Base-by-base conservation (phyloP, 2,888 invertebrate genomes). In the Orthonychiurus folsomi region DNA sequence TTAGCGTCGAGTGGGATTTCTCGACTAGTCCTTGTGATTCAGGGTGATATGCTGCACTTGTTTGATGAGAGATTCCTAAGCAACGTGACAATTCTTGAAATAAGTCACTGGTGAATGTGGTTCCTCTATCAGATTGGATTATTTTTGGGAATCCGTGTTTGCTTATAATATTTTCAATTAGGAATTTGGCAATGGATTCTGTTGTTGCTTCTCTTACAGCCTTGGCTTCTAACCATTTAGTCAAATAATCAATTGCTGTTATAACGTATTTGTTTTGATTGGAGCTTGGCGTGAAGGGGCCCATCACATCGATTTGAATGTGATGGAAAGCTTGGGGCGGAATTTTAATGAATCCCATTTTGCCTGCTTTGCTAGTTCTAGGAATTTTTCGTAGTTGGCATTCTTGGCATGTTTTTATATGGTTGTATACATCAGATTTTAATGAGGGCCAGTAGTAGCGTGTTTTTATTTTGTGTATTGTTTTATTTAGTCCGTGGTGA, bases 51-150 rank as follows among this genome's bases (percentile, higher is more conserved):
- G 59, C 9, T 21, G 59, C 9, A 26, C 48, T 47, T n/a, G 50
- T 47, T 2, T 25, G 3, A 25, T 59, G 59, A 12, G 21, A 15
- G 20, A 48, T 59, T 20, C 59, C 59, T n/a, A 56, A 21, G 3
- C n/a, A 27, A 3, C 18, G 3, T 12, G n/a, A 20, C 3, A 57
- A 5, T n/a, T 25, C n/a, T 5, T 52, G 50, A 15, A 70, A 28
- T n/a, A 71, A 28, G 23, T 55, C 58, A 2, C 65, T 65, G 5
- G 53, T 56, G 56, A 75, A 74, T 18, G 61, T 61, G 1, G 63
- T 54, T 1, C 72, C 74, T 25, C 67, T 65, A 59, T 76, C 75
- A 0, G 71, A 63, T 2, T 73, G 59, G 1, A 76, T 26, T 37
- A 63, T 57, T 1, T 54, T 55, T 9, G 72, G 72, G 9, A 61